Evolutionary conservation across 2,797 vertebrate genomes (phyloP).

Genomic region (Pseudochromis fuscus): DNA sequence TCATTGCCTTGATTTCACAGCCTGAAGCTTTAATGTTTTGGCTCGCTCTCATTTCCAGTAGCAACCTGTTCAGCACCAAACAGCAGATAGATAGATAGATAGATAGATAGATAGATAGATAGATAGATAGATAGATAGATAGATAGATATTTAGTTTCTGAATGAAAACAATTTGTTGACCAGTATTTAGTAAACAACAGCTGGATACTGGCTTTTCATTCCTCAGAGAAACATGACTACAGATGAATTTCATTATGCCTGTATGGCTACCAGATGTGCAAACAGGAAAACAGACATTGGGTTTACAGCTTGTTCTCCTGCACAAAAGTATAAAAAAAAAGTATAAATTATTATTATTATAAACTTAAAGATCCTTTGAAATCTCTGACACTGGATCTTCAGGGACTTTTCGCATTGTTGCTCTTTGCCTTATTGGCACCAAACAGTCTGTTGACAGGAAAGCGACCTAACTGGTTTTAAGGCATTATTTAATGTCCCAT

Average conservation of each 20-base stretch:
- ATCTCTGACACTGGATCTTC: neutral
- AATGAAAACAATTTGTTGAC: neutral
- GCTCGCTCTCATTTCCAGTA: slow-evolving; percentile 1
- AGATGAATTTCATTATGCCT: neutral
- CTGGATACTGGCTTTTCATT: neutral
- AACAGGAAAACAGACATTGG: neutral
- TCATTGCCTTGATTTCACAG: neutral
- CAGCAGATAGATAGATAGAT: neutral
- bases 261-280: neutral
- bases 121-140: no score
- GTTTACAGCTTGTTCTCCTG: neutral
- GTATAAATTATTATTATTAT: no score
- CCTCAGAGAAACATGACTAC: neutral
- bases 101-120: no score
- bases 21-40: neutral
- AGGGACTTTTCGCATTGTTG: slow-evolving; percentile 20
- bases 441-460: slow-evolving; percentile 48
- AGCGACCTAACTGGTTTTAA: slow-evolving; percentile 74
- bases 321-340: neutral
- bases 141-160: neutral
- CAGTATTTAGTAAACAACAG: neutral
- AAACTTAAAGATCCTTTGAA: neutral
- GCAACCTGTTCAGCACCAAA: neutral
- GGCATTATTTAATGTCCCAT: slow-evolving; percentile 45
- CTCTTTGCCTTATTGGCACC: neutral